Evolutionary conservation across 1,140 invertebrate species (phyloP), one percentile per base, ranked within the genome.

Genomic region (Euwallacea similis): DNA sequence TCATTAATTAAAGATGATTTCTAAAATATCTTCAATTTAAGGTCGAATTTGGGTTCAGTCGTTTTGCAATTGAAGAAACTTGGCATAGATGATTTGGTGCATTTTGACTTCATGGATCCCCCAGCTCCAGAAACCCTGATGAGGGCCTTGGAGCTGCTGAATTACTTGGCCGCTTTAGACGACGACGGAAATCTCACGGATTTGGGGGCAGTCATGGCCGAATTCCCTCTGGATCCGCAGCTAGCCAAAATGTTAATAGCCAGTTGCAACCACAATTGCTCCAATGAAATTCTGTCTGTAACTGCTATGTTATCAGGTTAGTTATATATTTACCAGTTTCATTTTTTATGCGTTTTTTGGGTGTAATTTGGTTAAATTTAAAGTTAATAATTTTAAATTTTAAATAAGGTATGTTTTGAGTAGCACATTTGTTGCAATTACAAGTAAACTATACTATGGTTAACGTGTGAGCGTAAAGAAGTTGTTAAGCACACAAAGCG

Each of bases 41-140:
- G 76, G 77, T 98, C 96, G 33, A 99, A 99, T 88, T 87, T 98
- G 76, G 96, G 96, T 33, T 86, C 96, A 69, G 97, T 99, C 72
- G 98, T 99, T 55, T 83, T 99, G 66, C 98, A 99, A 84, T 85
- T 99, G 75, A 99, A 99, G 82, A 99, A 99, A 85, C 87, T 99
- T 46, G 98, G 98, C 74, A 99, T 99, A 77, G 97, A 99, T 81
- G 98, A 99, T 86, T 85, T 99, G 76, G 98, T 99, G 44, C 98
- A 99, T 83, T 99, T 99, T 84, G 98, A 99, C 84, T 99, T 99
- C 83, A 99, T 99, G 98, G 98, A 99, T 86, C 98, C 98, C 13
- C 98, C 98, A 21, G 98, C 98, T n/a, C 98, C 98, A 0, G 98
- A 99, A 87, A 99, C 98, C 0, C 84, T 99, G n/a, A 99, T 99